Conservation (phyloP, 2,888 invertebrate species). For the Himalopsyche anomala region DNA sequence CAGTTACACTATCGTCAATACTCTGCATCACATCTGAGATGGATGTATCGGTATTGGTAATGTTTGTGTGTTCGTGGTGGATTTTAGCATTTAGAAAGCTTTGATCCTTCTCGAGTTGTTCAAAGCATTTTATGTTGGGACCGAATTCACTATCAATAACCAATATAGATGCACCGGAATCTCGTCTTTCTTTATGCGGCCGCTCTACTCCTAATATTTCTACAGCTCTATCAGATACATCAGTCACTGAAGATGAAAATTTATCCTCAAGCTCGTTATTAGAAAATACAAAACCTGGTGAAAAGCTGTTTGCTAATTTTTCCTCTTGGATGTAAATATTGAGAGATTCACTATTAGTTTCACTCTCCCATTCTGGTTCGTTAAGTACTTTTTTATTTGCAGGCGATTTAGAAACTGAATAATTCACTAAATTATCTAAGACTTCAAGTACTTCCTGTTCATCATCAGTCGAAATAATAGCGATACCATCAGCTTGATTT, state of each 20-base stretch:
- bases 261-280: neutral
- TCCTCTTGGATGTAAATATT: conserved; percentile 25
- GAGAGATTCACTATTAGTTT: neutral
- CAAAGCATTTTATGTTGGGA: neutral
- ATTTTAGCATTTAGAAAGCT: neutral
- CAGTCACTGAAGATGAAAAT: neutral
- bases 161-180: conserved; percentile 58
- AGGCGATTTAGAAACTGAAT: conserved; percentile 3
- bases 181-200: conserved; percentile 46
- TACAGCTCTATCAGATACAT: neutral
- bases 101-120: neutral
- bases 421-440: conserved; percentile 18
- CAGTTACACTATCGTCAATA: neutral
- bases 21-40: neutral
- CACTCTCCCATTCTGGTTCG: neutral
- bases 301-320: neutral
- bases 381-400: neutral
- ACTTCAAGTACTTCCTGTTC: conserved; percentile 41
- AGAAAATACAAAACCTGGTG: neutral
- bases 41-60: neutral
- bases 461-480: conserved; percentile 45
- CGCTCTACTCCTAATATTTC: neutral
- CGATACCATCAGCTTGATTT: conserved; percentile 48
- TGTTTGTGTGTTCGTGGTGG: neutral
- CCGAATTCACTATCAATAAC: conserved; percentile 49